Conservation (phyloP, 2,797 vertebrate genomes). For the Syndactyla subalaris region DNA sequence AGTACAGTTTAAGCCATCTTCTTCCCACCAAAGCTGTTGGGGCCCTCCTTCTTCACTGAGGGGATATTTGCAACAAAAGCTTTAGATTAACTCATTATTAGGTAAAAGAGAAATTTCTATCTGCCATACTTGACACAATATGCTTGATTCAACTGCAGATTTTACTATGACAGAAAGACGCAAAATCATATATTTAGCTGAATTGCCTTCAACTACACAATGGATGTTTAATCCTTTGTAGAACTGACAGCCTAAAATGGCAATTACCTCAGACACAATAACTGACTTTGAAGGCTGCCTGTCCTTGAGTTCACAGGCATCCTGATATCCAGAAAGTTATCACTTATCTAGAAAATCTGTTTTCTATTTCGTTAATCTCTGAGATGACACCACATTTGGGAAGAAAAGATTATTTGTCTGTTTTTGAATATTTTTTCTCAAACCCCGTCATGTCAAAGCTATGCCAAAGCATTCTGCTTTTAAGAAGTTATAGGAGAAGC, state of each 20-base stretch:
- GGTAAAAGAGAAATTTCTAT: background rate
- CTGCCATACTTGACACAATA: rapidly evolving
- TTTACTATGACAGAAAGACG: background rate
- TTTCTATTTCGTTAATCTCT: background rate
- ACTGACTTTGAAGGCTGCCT: background rate
- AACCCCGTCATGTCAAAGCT: background rate
- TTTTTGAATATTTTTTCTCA: background rate
- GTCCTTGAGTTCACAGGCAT: background rate
- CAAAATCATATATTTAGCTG: background rate
- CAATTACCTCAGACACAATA: background rate
- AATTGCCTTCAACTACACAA: background rate
- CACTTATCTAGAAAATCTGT: background rate
- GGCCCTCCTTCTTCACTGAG: background rate
- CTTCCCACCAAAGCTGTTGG: background rate
- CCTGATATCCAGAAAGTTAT: background rate
- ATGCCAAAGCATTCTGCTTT: background rate
- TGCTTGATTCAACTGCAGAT: background rate
- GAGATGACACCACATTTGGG: background rate
- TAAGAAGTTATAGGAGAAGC: background rate
- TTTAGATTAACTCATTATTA: background rate
- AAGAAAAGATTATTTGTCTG: background rate
- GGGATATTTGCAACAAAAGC: background rate
- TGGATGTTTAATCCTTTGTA: background rate
- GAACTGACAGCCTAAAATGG: background rate
- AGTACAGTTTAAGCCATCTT: background rate